Conservation (phyloP, 2,888 invertebrate genomes). For the Epirrhoe tristata region DNA sequence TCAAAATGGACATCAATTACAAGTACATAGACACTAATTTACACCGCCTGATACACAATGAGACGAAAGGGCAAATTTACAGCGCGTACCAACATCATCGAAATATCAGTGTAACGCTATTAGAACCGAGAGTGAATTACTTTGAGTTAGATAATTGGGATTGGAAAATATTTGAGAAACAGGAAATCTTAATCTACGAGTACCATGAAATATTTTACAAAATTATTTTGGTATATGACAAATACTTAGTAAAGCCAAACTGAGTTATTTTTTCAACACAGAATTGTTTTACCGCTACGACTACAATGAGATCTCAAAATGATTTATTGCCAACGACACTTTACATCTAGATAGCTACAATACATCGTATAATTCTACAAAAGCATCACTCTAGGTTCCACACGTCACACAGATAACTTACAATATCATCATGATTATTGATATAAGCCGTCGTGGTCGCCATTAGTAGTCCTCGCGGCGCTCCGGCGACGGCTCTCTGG, state of each 20-base stretch:
- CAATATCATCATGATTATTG: conserved; percentile 42
- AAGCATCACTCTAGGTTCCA: conserved; percentile 28
- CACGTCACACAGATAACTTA: conserved; percentile 21
- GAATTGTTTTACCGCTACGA: conserved; percentile 26
- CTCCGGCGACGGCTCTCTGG: conserved; percentile 83
- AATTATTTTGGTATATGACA: conserved; percentile 5
- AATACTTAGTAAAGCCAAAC: conserved; percentile 17
- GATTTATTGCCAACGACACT: conserved; percentile 34
- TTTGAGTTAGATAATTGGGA: background rate
- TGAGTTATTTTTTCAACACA: conserved; percentile 19
- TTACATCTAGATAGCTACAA: conserved; percentile 32
- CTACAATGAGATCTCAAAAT: conserved; percentile 28
- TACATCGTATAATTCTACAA: conserved; percentile 25
- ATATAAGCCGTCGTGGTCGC: conserved; percentile 66
- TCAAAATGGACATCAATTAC: conserved; percentile 32
- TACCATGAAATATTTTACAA: conserved; percentile 2
- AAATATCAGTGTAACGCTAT: conserved; percentile 26
- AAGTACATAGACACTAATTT: conserved; percentile 39
- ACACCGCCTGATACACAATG: conserved; percentile 39
- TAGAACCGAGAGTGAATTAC: conserved; percentile 28
- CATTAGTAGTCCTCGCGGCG: conserved; percentile 70
- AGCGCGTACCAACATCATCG: conserved; percentile 24
- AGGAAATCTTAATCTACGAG: conserved; percentile 7
- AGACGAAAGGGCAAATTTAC: conserved; percentile 31
- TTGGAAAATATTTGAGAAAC: conserved; percentile 1